Evolutionary conservation across 2,888 invertebrate species (phyloP), one percentile per base, ranked within the genome.

Genomic region (Lypha dubia): DNA sequence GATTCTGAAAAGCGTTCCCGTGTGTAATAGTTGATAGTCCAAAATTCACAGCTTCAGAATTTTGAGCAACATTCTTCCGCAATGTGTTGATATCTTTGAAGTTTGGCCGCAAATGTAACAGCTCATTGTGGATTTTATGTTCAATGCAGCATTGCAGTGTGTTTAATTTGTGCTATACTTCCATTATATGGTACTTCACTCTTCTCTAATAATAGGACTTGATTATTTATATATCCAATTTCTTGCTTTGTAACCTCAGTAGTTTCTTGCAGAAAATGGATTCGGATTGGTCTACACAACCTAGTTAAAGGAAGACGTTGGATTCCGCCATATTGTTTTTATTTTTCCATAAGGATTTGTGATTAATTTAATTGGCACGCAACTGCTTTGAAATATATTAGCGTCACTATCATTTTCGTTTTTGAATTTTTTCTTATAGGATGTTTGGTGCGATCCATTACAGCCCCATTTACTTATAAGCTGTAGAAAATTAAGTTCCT

Each of bases 71-170:
- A 20, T 20, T 62, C 1, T 38, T 38, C 38, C n/a, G 15, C 15
- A n/a, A n/a, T 44, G 44, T n/a, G n/a, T 11, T 41, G 20, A 62
- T 41, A 38, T 60, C 38, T 44, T 41, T 22, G 41, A 62, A 41
- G 62, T 15, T 62, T 44, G 24, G 17, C 28, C n/a, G 15, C 15
- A 22, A 24, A 28, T 63, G 24, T 41, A 24, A 28, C 24, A 24
- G 44, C 15, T 63, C 62, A 62, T 62, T 62, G 24, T 22, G 22
- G 62, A 62, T 62, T 44, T n/a, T n/a, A n/a, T n/a, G n/a, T n/a
- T n/a, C n/a, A n/a, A n/a, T n/a, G n/a, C n/a, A n/a, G n/a, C n/a
- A 41, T 22, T 22, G 44, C 28, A 20, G 41, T n/a, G 41, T 44
- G 44, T 44, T 44, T 63, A 24, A 63, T 63, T 63, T 63, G 8